Base-by-base conservation (phyloP, 2,113 vertebrate species). In the Sula dactylatra region DNA sequence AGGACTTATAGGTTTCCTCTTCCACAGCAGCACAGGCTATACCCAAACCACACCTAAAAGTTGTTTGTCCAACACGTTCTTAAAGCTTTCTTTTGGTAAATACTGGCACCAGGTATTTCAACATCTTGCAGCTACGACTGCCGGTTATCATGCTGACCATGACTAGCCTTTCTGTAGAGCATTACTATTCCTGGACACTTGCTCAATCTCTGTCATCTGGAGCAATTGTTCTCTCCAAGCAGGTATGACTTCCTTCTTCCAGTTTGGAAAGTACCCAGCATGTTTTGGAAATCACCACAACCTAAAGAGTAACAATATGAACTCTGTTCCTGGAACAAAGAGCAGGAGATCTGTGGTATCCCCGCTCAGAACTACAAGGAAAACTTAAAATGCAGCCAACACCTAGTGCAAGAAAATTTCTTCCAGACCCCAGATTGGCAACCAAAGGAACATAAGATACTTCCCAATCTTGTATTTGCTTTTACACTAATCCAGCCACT, bases 391-490 rank as follows among this genome's bases (percentile, higher is more conserved):
- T 49, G 45, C 58, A 86, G 94, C 84, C 94, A 95, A 91, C 26
- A 73, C 45, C 42, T 70, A 90, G 38, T 9, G 18, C 29, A 56
- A 85, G 93, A 91, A 94, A 94, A 97, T 96, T 61, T 95, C 52
- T 97, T 96, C 89, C 95, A 97, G 96, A 97, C 40, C 32, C 54
- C 31, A 44, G 29, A 70, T 16, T 95, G 93, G 91, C 93, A 96
- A 91, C 45, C 40, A 89, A 72, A 95, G 45, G 44, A 84, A 94
- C 44, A 94, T n/a, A 82, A 69, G 81, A 89, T 87, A 82, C 70
- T 94, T 94, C 58, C 86, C 62, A 87, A 32, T 27, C 66, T 82
- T 96, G 32, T 79, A 61, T 80, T 96, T 95, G 88, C 49, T 92
- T 97, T 94, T 77, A 72, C 45, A 24, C 91, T 82, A 93, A 76